Base-by-base conservation (phyloP, 2,888 invertebrate species). In the Peribatodes rhomboidaria region DNA sequence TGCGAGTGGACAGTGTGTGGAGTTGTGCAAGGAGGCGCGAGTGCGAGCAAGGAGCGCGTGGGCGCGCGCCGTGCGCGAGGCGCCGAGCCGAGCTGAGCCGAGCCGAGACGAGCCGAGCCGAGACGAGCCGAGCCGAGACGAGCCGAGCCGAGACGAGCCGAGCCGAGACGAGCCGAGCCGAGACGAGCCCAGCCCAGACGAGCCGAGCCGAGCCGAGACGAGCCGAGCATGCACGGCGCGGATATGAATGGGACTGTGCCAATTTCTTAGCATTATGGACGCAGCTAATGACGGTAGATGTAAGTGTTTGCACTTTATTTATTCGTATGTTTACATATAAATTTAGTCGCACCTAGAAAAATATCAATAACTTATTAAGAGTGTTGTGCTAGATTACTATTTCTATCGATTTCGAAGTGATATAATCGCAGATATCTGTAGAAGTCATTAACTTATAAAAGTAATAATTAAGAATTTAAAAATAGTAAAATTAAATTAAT, bases 301-400 rank as follows among this genome's bases (percentile, higher is more conserved):
- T 94, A 94, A 94, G 94, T 94, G 93, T 94, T 92, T 94, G 94
- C 94, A 94, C 94, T 93, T 93, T 93, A 93, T 92, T 92, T 93
- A 93, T 92, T 92, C 92, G 86, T 92, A 91, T 90, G 91, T 87
- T 92, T 91, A 93, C 85, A 84, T 87, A 90, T 90, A 92, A 90
- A 87, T 85, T 92, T 93, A 93, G 93, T 90, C 90, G 93, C 93
- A 93, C 93, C 89, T 93, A 93, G 93, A 83, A 87, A 92, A 92
- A 93, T 92, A 93, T 92, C 93, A 93, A 92, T 92, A 92, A 92
- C 90, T 91, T 92, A 92, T 88, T 93, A 92, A 93, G 92, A 93
- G 92, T 92, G 93, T 92, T 92, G 93, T 93, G 93, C 91, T 92
- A 93, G 92, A 89, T 82, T 88, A 87, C 83, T 87, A 90, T 86